Evolutionary conservation across 2,797 vertebrate species (phyloP).

Genomic region (Eptatretus atami): DNA sequence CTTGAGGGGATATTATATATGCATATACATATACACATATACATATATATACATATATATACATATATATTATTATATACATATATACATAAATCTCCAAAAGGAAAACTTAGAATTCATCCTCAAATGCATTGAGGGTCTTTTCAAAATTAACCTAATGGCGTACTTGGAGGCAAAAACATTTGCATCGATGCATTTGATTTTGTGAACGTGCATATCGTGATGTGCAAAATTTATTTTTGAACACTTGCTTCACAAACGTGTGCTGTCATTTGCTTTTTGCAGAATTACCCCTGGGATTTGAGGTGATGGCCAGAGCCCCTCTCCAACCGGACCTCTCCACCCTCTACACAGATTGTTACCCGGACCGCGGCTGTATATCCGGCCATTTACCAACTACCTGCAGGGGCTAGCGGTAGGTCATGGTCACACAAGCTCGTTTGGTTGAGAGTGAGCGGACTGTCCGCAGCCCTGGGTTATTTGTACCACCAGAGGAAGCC

Average conservation of each 20-base stretch:
- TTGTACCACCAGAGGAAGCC: conserved; percentile 63
- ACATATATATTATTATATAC: neutral
- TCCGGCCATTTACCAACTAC: conserved; percentile 81
- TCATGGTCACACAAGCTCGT: conserved; percentile 50
- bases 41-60: too few species aligned
- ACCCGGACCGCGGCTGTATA: conserved; percentile 73
- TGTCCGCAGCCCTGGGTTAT: conserved; percentile 95
- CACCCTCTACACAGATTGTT: conserved; percentile 68
- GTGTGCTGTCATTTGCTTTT: conserved; percentile 11
- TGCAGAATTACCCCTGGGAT: conserved; percentile 87
- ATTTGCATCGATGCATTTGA: too few species aligned
- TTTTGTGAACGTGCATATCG: too few species aligned
- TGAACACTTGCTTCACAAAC: too few species aligned
- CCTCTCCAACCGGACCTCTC: conserved; percentile 88
- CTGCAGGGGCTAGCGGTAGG: conserved; percentile 11
- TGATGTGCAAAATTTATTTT: too few species aligned
- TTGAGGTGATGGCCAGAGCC: conserved; percentile 93
- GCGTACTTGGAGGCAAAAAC: too few species aligned
- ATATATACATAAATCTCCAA: too few species aligned
- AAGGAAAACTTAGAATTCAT: too few species aligned
- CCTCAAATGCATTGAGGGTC: too few species aligned
- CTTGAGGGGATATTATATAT: too few species aligned
- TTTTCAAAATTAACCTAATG: too few species aligned
- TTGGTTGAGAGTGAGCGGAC: conserved; percentile 60
- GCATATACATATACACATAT: too few species aligned